Evolutionary conservation across 2,888 invertebrate genomes (phyloP).

Genomic region (Archips crataeganus): DNA sequence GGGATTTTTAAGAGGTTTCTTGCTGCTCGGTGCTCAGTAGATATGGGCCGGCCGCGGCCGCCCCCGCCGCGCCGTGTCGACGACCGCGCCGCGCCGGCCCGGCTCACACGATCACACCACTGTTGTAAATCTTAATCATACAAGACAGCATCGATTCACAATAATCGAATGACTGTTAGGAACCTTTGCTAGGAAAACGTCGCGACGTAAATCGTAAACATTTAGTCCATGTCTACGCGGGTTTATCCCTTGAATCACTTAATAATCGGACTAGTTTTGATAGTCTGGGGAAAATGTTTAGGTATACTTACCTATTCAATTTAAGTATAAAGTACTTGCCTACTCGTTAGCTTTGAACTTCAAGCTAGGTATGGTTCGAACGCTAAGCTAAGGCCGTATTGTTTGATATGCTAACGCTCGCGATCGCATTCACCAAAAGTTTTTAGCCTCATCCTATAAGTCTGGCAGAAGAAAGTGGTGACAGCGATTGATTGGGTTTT

Average conservation of each 20-base stretch:
- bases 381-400: too few species aligned
- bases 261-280: background rate
- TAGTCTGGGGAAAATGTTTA: background rate
- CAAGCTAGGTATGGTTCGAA: too few species aligned
- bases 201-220: background rate
- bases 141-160: constrained; percentile 9
- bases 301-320: too few species aligned
- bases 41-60: constrained; percentile 43
- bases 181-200: background rate
- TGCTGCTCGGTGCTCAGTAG: constrained; percentile 45
- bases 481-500: too few species aligned
- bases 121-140: constrained; percentile 41
- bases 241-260: background rate
- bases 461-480: too few species aligned
- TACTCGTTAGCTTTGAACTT: too few species aligned
- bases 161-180: constrained; percentile 12
- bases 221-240: background rate
- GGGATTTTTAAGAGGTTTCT: constrained; percentile 50
- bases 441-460: too few species aligned
- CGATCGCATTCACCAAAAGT: too few species aligned
- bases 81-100: constrained; percentile 58
- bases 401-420: too few species aligned
- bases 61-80: constrained; percentile 55
- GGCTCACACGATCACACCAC: constrained; percentile 43
- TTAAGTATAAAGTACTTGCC: too few species aligned